Conservation (phyloP, 2,113 vertebrate genomes). For the Corapipo altera region DNA sequence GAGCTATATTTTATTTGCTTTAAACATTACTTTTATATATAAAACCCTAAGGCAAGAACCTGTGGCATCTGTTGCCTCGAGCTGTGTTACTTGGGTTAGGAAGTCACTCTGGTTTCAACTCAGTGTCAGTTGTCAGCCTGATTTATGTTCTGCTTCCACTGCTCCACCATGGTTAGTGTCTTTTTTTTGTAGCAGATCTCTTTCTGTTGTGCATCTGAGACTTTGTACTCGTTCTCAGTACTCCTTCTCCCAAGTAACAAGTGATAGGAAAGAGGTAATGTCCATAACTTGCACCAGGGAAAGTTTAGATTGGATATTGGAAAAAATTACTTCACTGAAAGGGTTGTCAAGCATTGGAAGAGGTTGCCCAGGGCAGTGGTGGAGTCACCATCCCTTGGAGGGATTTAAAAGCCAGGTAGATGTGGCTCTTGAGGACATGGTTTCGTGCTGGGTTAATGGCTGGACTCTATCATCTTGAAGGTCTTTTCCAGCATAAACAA, state of each 20-base stretch:
- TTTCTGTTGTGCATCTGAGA: not conserved
- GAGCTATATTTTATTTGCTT: not conserved
- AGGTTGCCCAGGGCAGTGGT: not conserved
- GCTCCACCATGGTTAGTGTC: not conserved
- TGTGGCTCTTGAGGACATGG: not conserved
- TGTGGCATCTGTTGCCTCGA: not conserved
- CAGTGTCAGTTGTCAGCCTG: not conserved
- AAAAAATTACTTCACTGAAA: not conserved
- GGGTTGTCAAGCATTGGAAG: not conserved
- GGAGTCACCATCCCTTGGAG: not conserved
- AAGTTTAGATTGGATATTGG: not conserved
- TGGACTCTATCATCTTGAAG: not conserved
- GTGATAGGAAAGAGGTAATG: not conserved
- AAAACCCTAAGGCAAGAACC: not conserved
- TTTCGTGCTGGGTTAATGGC: not conserved
- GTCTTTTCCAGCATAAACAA: not conserved
- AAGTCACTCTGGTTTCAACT: not conserved
- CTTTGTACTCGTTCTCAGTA: not conserved
- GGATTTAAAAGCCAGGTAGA: not conserved
- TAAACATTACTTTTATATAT: not conserved
- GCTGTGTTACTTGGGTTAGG: not conserved
- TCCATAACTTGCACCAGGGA: not conserved
- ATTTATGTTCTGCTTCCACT: not conserved
- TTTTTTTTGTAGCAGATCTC: not conserved
- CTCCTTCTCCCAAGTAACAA: not conserved